phyloP scores from a whole-genome alignment of 2,113 vertebrate species.

The Eptatretus burgeri region DNA sequence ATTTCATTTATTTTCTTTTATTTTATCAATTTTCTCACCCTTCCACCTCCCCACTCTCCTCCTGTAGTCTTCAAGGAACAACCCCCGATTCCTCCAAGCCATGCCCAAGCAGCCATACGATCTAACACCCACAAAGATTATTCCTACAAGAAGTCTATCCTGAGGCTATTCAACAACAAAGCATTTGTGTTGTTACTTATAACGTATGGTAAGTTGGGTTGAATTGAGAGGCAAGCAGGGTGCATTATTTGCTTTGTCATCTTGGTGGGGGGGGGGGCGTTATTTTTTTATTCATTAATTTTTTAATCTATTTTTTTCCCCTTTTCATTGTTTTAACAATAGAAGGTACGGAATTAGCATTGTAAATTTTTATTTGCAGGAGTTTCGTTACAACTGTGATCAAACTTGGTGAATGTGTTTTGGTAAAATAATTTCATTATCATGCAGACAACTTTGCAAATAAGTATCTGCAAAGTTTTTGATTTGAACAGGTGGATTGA shows the following conservation, averaged over 20 bases:
- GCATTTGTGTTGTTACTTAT: conserved; percentile 50
- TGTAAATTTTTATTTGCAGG: background rate
- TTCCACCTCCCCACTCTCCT: background rate
- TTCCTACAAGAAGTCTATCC: conserved; percentile 36
- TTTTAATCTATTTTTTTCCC: background rate
- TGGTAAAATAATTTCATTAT: no score
- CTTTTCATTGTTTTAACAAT: background rate
- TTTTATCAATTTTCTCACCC: background rate
- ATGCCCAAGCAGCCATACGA: conserved; percentile 34
- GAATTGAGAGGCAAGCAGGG: conserved; percentile 7
- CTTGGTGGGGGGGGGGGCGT: no score
- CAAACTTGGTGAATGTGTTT: no score
- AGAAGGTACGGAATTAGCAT: background rate
- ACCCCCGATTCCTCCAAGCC: conserved; percentile 37
- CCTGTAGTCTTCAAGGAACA: conserved; percentile 50
- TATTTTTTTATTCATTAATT: background rate
- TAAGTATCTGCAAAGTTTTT: no score
- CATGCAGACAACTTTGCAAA: no score
- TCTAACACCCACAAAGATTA: conserved; percentile 15
- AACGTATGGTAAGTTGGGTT: conserved; percentile 34
- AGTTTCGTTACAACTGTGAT: background rate
- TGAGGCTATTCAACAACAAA: conserved; percentile 31
- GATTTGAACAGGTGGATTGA: no score
- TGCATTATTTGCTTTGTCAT: background rate
- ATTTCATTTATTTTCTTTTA: background rate